Percentiles rank a stretch among this genome's conserved stretches.
Evolutionary conservation across 2,888 invertebrate genomes (phyloP).

Genomic region (Drosophila hawaiiensis): DNA sequence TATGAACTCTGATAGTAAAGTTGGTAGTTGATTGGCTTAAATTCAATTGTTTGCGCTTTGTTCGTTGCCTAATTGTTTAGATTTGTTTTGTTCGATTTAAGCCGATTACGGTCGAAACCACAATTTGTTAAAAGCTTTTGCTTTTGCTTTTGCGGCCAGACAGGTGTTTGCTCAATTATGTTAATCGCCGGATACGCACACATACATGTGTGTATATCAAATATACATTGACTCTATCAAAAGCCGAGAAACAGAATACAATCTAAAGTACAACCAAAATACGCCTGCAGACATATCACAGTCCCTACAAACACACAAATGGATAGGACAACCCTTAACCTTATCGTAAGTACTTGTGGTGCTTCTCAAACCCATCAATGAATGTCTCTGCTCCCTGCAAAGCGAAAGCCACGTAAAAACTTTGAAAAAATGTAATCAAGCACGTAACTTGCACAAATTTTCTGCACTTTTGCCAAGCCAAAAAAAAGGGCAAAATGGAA

Average conservation of each 20-base stretch:
- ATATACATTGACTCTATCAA: slow-evolving; percentile 3
- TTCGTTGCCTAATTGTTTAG: slow-evolving; percentile 65
- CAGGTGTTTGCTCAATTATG: slow-evolving; percentile 69
- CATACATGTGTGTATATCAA: slow-evolving; percentile 5
- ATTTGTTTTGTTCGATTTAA: slow-evolving; percentile 70
- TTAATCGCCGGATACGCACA: slow-evolving; percentile 51
- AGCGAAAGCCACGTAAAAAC: slow-evolving; percentile 48
- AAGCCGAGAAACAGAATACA: slow-evolving; percentile 9
- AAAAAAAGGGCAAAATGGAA: slow-evolving; percentile 46
- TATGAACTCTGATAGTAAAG: slow-evolving; percentile 17
- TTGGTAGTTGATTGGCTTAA: slow-evolving; percentile 35
- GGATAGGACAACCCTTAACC: slow-evolving; percentile 43
- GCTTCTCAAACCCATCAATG: slow-evolving; percentile 52
- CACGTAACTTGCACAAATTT: slow-evolving; percentile 80
- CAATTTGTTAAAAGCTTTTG: slow-evolving; percentile 73
- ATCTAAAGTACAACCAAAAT: slow-evolving; percentile 32
- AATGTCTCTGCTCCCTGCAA: slow-evolving; percentile 10
- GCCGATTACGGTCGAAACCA: slow-evolving; percentile 70
- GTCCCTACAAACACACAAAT: slow-evolving; percentile 7
- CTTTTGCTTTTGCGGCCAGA: slow-evolving; percentile 39
- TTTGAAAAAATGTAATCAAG: slow-evolving; percentile 77
- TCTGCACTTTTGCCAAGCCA: slow-evolving; percentile 72
- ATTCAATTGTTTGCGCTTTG: slow-evolving; percentile 48
- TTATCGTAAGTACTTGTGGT: slow-evolving; percentile 50
- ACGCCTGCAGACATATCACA: slow-evolving; percentile 30